Evolutionary conservation across 2,797 vertebrate species (phyloP), one percentile per base, ranked within the genome.

Genomic region (Micromesistius poutassou): DNA sequence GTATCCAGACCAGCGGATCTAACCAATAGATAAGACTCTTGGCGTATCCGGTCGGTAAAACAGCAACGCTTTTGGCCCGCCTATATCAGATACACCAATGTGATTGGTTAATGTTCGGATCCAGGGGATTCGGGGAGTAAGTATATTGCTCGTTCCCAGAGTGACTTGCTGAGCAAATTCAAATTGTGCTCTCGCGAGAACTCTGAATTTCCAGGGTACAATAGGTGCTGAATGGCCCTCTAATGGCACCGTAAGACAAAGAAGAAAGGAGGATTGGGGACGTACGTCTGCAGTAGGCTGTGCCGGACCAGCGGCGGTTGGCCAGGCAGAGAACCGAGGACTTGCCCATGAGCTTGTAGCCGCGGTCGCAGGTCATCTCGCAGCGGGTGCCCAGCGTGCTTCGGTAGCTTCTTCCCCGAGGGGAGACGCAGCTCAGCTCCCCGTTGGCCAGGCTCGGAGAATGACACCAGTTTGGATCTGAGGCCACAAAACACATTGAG

Each of bases 391-490:
- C 97, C 85, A 98, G 88, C 4, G 94, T 96, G 91, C 96, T 96
- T 79, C 83, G 93, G 91, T 96, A 94, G 74, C 91, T 85, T 0
- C 90, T 84, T 14, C 97, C 96, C 7, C 87, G 91, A 0, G 97
- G 95, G 0, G 97, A 98, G 81, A 92, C 94, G 87, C 98, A 99
- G 30, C 90, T 89, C 28, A 94, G 92, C 76, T 97, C 96, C 19
- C 97, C 97, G 0, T 96, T 95, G 88, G 94, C 88, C 86, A 99
- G 88, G 30, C 86, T 92, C 74, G 94, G 90, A 13, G 93, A 83
- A 74, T 95, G 94, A 79, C 98, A 99, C 98, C 98, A 99, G 75
- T 92, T 87, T 0, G 96, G 95, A 74, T 96, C 97, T 99, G 86
- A 31, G 28, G 62, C n/a, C 62, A 68, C 10, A 68, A 28, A 68